phyloP scores from a whole-genome alignment of 2,797 vertebrate species.

The Poeciliopsis turneri region DNA sequence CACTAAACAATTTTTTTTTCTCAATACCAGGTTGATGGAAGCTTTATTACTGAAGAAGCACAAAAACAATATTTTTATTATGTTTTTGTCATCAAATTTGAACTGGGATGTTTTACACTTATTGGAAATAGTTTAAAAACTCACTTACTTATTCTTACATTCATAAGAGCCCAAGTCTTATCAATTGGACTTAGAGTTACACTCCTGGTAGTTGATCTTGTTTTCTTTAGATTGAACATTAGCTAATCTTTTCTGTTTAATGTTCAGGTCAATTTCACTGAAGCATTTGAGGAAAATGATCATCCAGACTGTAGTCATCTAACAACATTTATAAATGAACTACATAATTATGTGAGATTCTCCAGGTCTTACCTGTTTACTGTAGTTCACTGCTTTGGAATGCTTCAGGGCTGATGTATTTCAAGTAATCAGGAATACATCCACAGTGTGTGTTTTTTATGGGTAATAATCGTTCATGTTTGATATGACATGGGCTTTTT shows the following conservation, averaged over 20 bases:
- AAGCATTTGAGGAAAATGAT: not conserved
- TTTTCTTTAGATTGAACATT: not conserved
- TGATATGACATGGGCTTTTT: constrained; percentile 22
- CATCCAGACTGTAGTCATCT: not conserved
- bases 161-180: not conserved
- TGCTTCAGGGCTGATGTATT: not conserved
- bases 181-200: not conserved
- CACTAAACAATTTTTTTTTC: not conserved
- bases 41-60: not conserved
- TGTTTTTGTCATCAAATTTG: not conserved
- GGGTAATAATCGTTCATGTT: not conserved
- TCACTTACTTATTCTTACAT: no score
- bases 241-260: not conserved
- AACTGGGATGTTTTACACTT: not conserved
- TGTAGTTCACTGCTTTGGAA: not conserved
- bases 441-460: not conserved
- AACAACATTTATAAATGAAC: not conserved
- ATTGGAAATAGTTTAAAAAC: not conserved
- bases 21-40: not conserved
- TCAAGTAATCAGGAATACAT: not conserved
- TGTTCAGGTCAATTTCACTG: not conserved
- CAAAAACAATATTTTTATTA: not conserved
- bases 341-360: not conserved
- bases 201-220: not conserved
- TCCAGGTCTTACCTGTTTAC: not conserved